These are phyloP conservation scores for Hystrix cristata DNA, from an alignment of 2,113 vertebrate species.

Conservation along the genomic window DNA sequence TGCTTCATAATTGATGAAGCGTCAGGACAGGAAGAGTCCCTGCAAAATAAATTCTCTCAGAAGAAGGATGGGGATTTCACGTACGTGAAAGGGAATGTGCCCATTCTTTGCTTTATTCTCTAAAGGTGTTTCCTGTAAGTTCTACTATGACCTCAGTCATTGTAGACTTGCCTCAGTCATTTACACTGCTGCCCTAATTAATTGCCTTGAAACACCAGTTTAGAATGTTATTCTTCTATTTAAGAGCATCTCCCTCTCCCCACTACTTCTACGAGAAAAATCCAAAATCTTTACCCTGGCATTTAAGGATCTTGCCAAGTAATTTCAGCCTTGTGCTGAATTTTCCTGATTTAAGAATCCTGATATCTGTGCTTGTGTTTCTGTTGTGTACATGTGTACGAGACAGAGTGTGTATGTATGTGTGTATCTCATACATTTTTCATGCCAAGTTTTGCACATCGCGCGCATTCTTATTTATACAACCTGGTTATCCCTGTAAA, in stretches of 20 bases:
- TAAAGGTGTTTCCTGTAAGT: neutral
- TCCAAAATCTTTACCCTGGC: neutral
- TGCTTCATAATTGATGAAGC: conserved; percentile 73
- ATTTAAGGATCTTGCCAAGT: neutral
- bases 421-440: neutral
- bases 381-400: neutral
- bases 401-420: neutral
- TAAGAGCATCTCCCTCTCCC: neutral
- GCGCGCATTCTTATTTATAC: neutral
- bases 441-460: neutral
- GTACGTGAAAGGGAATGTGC: neutral
- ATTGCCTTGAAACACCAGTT: conserved; percentile 11
- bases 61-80: conserved; percentile 18
- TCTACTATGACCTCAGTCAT: neutral
- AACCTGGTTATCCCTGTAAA: neutral
- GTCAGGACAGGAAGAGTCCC: neutral
- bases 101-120: neutral
- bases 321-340: neutral
- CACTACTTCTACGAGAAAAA: neutral
- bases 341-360: neutral
- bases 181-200: neutral
- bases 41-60: conserved; percentile 55
- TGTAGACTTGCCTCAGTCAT: neutral
- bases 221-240: neutral
- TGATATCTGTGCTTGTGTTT: neutral